A percentile compares a stretch with the other conserved stretches of the same genome.
Conservation (phyloP, 2,888 invertebrate genomes). For the Cheiracanthium punctorium region DNA sequence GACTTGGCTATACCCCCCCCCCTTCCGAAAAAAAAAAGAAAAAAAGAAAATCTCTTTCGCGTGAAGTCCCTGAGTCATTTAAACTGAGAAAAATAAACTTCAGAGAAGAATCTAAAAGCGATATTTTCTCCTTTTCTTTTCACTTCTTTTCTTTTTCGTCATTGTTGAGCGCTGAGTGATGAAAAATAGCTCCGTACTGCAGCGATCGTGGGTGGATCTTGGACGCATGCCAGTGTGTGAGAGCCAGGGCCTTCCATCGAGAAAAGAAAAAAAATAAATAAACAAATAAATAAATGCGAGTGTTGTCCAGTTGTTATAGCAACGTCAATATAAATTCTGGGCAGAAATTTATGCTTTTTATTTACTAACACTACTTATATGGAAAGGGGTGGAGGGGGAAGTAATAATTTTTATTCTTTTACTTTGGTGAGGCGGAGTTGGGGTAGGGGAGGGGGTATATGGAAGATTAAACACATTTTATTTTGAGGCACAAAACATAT, state of each 20-base stretch:
- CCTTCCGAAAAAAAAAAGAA: not conserved
- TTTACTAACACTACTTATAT: too few species aligned
- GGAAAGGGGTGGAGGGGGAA: too few species aligned
- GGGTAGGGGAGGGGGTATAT: too few species aligned
- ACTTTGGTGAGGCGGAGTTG: too few species aligned
- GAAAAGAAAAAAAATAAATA: slow-evolving; percentile 16
- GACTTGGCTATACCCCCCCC: too few species aligned
- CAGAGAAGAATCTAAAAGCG: slow-evolving; percentile 19
- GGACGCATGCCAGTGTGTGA: slow-evolving; percentile 21
- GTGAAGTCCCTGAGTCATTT: not conserved
- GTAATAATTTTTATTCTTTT: too few species aligned
- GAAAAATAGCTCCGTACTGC: slow-evolving; percentile 15
- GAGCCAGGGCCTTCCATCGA: not conserved
- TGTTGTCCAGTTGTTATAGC: slow-evolving; percentile 42
- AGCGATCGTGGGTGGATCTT: slow-evolving; percentile 23
- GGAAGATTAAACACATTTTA: too few species aligned
- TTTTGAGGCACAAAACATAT: too few species aligned
- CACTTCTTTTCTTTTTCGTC: slow-evolving; percentile 10
- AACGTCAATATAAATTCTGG: slow-evolving; percentile 15
- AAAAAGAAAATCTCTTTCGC: not conserved
- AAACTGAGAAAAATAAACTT: slow-evolving; percentile 16
- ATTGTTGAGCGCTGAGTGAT: not conserved
- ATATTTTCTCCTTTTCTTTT: slow-evolving; percentile 18
- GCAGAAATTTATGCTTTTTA: not conserved
- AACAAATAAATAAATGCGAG: slow-evolving; percentile 4